These are phyloP conservation scores for Drosophila niveifrons DNA, from an alignment of 2,888 invertebrate genomes.

Conservation along the genomic window DNA sequence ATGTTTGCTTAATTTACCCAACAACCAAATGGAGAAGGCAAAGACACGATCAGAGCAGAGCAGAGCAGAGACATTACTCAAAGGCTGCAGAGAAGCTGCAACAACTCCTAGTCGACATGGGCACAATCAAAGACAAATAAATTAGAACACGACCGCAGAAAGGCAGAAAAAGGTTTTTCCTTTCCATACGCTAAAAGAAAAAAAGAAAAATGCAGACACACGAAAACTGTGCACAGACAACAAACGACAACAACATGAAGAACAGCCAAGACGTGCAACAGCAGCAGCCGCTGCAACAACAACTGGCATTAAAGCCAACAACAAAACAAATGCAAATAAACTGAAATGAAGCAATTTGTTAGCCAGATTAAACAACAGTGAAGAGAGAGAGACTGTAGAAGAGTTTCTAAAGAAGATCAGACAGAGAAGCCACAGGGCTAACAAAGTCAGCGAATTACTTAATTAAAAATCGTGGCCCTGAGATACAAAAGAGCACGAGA, in stretches of 20 bases:
- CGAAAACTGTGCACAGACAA: constrained; percentile 49
- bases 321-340: constrained; percentile 78
- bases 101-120: constrained; percentile 52
- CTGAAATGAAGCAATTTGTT: constrained; percentile 81
- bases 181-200: constrained; percentile 21
- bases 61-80: constrained; percentile 42
- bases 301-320: too few relatives aligned
- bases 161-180: constrained; percentile 48
- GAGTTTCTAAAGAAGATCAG: constrained; percentile 52
- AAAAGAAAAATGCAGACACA: constrained; percentile 44
- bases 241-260: constrained; percentile 14
- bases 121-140: constrained; percentile 81
- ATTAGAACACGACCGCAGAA: constrained; percentile 79
- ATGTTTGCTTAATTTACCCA: constrained; percentile 70
- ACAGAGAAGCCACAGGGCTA: constrained; percentile 67
- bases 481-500: constrained; percentile 49
- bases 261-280: constrained; percentile 53
- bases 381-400: constrained; percentile 12
- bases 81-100: constrained; percentile 8
- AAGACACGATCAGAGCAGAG: constrained; percentile 53
- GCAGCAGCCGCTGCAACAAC: constrained; percentile 32
- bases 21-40: constrained; percentile 24
- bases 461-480: constrained; percentile 83
- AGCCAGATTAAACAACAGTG: constrained; percentile 71
- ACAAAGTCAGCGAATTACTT: constrained; percentile 83